Base-by-base conservation (phyloP, 1,140 invertebrate species). In the Leptopilina boulardi region DNA sequence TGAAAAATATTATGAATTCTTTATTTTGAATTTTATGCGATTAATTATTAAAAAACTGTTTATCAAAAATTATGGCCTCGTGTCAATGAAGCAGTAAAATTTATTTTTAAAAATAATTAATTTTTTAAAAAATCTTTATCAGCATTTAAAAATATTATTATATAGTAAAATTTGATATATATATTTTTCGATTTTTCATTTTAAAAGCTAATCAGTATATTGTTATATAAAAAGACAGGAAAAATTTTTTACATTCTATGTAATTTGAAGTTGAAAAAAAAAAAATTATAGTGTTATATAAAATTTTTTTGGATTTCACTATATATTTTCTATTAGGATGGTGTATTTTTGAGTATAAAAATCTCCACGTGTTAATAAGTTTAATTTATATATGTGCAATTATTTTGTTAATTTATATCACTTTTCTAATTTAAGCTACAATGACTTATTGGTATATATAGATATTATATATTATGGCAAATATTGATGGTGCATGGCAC, bases 401-500 rank as follows among this genome's bases (percentile, higher is more conserved):
- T 15, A n/a, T n/a, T 47, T 47, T 47, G 44, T 47, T 13, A 3
- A 47, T 71, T 71, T 9, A 44, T 51, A 76, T 76, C 34, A 26
- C 38, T n/a, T 66, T 75, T 21, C 38, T 66, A 75, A 66, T 66
- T 66, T 23, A 30, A 30, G 26, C 59, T 66, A 56, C 26, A 30
- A 76, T 73, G 18, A 78, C 18, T 79, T 71, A 72, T 81, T 83
- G 74, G 78, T 77, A 76, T n/a, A n/a, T n/a, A n/a, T n/a, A n/a
- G n/a, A n/a, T n/a, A n/a, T n/a, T n/a, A n/a, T n/a, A n/a, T 44
- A 77, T 71, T 77, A 79, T 79, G 84, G 80, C 79, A 85, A 85
- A 73, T 76, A 66, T 71, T 15, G 77, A 77, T 71, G 77, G 81
- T 41, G 76, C 59, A 85, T 84, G 81, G 81, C 82, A 85, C 84